Base-by-base conservation (phyloP, 2,113 vertebrate genomes). In the Typhlomys cinereus region DNA sequence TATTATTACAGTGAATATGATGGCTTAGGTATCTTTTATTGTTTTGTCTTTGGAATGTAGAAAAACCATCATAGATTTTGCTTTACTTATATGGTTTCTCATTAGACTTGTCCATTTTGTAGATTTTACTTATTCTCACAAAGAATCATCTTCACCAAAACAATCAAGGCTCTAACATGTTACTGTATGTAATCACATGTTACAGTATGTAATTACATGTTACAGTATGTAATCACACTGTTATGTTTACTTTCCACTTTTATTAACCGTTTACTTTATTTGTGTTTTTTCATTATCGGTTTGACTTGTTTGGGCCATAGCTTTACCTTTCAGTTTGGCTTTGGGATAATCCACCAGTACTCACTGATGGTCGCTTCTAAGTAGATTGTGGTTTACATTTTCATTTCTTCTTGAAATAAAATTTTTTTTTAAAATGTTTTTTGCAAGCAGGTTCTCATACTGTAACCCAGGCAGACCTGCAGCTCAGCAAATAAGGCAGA, bases 321-420 rank as follows among this genome's bases (percentile, higher is more conserved):
- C n/a, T 20, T 89, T 82, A 39, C 52, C 25, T 2, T 36, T 36
- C 50, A 71, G n/a, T 66, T 75, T 70, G 20, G 62, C 29, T 85
- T 79, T 84, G 52, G 2, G 5, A 23, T 64, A 44, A 10, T 23
- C 27, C 20, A 52, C 89, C 93, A 23, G 0, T 85, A 41, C 44
- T 90, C 48, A 84, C 23, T 66, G 39, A 21, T 82, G 20, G 23
- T 93, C 23, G 20, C 52, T 46, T 85, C 44, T 70, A 64, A 83
- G n/a, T 12, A 89, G 52, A 59, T 36, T 90, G 62, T 67, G 44
- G 67, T 89, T 91, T 96, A 27, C 71, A 78, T 52, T 94, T 80
- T 80, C 25, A 94, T 39, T 94, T 93, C 25, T 46, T 81, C n/a
- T 93, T 80, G 52, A 50, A 88, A 5, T 36, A 6, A 12, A 17